Percentiles rank a stretch among this genome's conserved stretches.
These are phyloP conservation scores for Stramonita haemastoma DNA, from an alignment of 2,888 invertebrate genomes.

Conservation along the genomic window DNA sequence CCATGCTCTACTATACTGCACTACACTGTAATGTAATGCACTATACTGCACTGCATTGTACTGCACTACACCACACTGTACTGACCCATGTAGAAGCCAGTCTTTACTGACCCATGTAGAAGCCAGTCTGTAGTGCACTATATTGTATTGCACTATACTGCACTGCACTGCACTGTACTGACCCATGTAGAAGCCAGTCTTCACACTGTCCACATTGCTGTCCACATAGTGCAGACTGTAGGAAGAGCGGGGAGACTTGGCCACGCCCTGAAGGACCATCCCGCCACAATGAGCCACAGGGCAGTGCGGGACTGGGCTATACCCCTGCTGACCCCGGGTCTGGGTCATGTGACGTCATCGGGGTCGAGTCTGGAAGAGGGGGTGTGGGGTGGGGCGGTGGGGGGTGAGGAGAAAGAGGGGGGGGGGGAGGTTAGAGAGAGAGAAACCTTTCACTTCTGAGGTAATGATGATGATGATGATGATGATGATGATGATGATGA, in stretches of 20 bases:
- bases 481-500: too few relatives aligned
- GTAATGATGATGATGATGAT: neutral
- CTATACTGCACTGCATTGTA: too few relatives aligned
- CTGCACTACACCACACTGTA: too few relatives aligned
- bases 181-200: slow-evolving; percentile 48
- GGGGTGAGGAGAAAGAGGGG: neutral
- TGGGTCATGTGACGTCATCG: neutral
- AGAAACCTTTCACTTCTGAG: neutral
- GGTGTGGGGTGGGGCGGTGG: too few relatives aligned
- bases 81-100: too few relatives aligned
- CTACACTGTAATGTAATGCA: too few relatives aligned
- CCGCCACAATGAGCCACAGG: slow-evolving; percentile 46
- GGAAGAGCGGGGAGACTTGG: slow-evolving; percentile 59
- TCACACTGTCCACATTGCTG: slow-evolving; percentile 48
- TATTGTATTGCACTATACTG: too few relatives aligned
- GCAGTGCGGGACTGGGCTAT: neutral
- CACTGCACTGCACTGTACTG: too few relatives aligned
- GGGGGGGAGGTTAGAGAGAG: neutral
- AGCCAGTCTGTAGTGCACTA: too few relatives aligned
- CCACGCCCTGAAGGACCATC: slow-evolving; percentile 60
- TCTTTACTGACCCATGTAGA: too few relatives aligned
- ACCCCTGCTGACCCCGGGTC: neutral
- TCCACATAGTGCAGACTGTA: slow-evolving; percentile 59
- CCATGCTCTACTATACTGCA: too few relatives aligned
- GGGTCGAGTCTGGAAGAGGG: neutral